Conservation (phyloP, 2,113 vertebrate genomes). For the Charina bottae region DNA sequence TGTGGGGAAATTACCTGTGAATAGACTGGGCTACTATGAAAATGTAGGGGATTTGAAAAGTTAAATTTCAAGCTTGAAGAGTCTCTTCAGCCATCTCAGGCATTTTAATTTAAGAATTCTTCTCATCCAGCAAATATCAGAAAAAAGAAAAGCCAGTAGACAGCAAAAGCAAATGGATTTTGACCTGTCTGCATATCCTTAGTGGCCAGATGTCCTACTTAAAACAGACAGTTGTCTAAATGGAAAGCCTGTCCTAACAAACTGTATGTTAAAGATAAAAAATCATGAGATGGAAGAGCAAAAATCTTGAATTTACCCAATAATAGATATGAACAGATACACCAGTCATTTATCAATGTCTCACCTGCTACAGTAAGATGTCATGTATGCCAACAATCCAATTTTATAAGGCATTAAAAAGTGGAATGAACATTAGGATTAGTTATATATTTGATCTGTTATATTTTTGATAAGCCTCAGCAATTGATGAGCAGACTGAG, state of each 20-base stretch:
- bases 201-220: not conserved
- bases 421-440: not conserved
- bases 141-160: not conserved
- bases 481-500: not conserved
- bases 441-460: not conserved
- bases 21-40: not conserved
- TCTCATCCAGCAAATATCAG: not conserved
- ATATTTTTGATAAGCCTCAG: not conserved
- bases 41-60: not conserved
- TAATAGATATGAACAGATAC: not conserved
- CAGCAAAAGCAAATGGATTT: not conserved
- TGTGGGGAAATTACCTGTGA: not conserved
- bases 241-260: not conserved
- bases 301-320: not conserved
- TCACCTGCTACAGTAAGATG: not conserved
- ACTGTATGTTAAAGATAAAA: not conserved
- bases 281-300: not conserved
- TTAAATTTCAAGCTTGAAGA: conserved; percentile 1
- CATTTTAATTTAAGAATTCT: not conserved
- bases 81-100: not conserved
- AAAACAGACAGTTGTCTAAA: not conserved
- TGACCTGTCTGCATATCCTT: not conserved
- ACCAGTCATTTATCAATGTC: not conserved
- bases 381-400: not conserved
- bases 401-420: not conserved